Conservation (phyloP, 2,113 vertebrate species). For the Microcebus murinus region DNA sequence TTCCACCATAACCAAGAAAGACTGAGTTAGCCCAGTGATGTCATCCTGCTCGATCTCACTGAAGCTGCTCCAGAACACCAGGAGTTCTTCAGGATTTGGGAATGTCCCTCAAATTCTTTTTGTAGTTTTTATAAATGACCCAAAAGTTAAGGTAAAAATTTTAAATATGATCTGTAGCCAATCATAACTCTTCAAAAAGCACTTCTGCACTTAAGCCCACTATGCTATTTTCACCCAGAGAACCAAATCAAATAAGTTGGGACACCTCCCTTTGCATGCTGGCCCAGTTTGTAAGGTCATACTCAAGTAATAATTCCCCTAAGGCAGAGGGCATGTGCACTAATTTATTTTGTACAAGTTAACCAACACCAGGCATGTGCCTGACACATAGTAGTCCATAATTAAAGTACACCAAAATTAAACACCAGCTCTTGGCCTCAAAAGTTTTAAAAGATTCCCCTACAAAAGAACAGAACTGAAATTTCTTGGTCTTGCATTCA, state of each 20-base stretch:
- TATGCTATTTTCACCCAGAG: background rate
- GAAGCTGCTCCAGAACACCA: background rate
- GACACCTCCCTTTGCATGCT: background rate
- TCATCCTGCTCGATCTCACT: background rate
- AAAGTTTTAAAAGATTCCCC: background rate
- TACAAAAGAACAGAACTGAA: background rate
- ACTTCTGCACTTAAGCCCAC: background rate
- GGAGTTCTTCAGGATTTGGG: background rate
- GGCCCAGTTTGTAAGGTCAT: background rate
- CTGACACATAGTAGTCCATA: background rate
- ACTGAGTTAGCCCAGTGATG: background rate
- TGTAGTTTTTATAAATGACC: conserved; percentile 2
- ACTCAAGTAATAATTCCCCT: background rate
- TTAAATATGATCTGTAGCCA: background rate
- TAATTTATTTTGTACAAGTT: background rate
- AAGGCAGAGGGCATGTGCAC: background rate
- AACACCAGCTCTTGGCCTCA: background rate
- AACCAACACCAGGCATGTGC: background rate
- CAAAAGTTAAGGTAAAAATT: background rate
- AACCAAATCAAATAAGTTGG: background rate
- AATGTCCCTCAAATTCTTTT: background rate
- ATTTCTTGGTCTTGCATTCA: background rate
- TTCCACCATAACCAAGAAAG: conserved; percentile 15
- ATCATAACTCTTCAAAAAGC: background rate
- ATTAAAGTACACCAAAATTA: background rate